Base-by-base conservation (phyloP, 1,140 invertebrate genomes). In the Penaeus vannamei region DNA sequence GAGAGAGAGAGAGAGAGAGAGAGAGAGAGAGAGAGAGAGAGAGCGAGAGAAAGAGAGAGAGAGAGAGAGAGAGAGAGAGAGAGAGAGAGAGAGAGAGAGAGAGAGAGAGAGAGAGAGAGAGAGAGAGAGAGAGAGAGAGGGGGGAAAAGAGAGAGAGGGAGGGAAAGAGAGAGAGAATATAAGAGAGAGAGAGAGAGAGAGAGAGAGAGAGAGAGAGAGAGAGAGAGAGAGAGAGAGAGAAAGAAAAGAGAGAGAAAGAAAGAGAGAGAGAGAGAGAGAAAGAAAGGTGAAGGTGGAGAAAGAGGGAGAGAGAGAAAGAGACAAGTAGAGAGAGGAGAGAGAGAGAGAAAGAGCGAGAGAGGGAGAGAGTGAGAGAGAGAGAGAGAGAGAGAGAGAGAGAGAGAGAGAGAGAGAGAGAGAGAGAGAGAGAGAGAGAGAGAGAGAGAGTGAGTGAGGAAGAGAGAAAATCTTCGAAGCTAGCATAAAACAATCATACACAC, bases 161-260 rank as follows among this genome's bases (percentile, higher is more conserved):
- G 29, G 14, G 61, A 32, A 26, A 42, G 60, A 64, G 36, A 42
- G 81, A 42, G 81, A 83, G 81, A 64, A 53, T 29, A 0, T 29
- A 69, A 83, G 81, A 42, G 81, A 83, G 81, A 83, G 81, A 42
- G 81, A 64, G 23, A 26, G 23, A 26, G 76, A 32, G 76, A 36
- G 23, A 36, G 32, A 36, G 76, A 32, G 32, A 32, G 32, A 22
- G 23, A 32, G 76, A 36, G 76, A 26, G 81, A 64, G 81, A 36
- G 83, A 62, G 61, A 69, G 83, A 84, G 60, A 42, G 61, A 84
- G 64, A 84, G 83, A 36, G 60, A 42, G 83, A 84, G 83, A 36
- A 62, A 84, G 83, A 84, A 19, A 42, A 84, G 7, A 69, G 60
- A 46, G 29, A 12, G 62, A 66, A 22, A 36, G 76, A 22, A 23